Conservation (phyloP, 2,797 vertebrate species). For the Scyliorhinus canicula region DNA sequence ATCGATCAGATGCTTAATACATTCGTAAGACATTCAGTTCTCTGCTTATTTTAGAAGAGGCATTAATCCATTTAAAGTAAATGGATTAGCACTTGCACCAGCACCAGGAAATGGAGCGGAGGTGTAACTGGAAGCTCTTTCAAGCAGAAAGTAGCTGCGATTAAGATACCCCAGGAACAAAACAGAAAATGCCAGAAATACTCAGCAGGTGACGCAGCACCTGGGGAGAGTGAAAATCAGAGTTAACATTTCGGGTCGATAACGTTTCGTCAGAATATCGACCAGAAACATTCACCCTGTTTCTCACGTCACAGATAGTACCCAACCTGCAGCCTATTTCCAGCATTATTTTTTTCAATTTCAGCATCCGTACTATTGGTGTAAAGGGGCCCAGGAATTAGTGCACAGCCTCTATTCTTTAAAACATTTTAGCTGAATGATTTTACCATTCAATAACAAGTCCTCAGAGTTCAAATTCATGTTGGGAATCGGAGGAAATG, state of each 20-base stretch:
- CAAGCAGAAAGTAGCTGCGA: too few species aligned
- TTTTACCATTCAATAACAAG: background rate
- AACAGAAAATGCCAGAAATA: background rate
- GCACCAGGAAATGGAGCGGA: background rate
- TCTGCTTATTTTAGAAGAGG: background rate
- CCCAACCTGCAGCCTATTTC: background rate
- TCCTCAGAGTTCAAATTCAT: background rate
- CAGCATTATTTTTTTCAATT: background rate
- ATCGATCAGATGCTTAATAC: constrained; percentile 15
- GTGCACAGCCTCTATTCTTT: background rate
- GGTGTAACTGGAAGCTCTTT: background rate
- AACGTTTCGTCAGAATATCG: background rate
- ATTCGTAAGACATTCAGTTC: background rate
- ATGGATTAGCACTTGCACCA: background rate
- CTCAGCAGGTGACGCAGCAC: background rate
- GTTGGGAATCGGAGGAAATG: background rate
- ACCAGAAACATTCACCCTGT: background rate
- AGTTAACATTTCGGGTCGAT: background rate
- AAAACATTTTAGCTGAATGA: background rate
- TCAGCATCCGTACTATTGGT: background rate
- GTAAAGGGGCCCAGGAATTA: background rate
- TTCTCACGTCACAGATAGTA: background rate
- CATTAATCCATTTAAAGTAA: constrained; percentile 25
- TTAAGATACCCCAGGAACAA: background rate
- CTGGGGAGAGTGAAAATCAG: background rate